These are phyloP conservation scores for Pedicia rivosa DNA, from an alignment of 2,888 invertebrate species.

Conservation along the genomic window DNA sequence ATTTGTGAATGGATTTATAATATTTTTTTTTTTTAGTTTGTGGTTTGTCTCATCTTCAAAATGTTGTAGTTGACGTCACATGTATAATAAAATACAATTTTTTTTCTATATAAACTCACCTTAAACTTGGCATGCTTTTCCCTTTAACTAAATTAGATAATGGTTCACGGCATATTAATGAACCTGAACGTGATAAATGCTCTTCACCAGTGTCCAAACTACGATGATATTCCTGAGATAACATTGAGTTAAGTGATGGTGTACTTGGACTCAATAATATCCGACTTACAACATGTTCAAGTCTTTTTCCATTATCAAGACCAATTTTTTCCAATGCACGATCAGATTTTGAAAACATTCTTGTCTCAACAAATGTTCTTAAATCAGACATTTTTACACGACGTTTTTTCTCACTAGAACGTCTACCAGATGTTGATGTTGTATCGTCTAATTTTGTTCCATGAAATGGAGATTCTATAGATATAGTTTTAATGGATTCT, in stretches of 20 bases:
- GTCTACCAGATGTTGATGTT: constrained; percentile 25
- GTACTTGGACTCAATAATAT: constrained; percentile 3
- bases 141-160: constrained; percentile 72
- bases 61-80: too few species aligned
- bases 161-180: constrained; percentile 46
- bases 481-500: not conserved
- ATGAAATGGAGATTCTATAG: constrained; percentile 11
- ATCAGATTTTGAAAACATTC: constrained; percentile 78
- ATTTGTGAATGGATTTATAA: too few species aligned
- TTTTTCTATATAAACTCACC: too few species aligned
- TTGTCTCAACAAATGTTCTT: constrained; percentile 82
- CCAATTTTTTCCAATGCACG: constrained; percentile 82
- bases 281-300: constrained; percentile 47
- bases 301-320: constrained; percentile 37
- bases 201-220: constrained; percentile 69
- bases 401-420: constrained; percentile 71
- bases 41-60: too few species aligned
- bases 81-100: too few species aligned
- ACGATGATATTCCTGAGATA: constrained; percentile 57
- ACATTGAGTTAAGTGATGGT: constrained; percentile 12
- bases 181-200: constrained; percentile 53
- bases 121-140: constrained; percentile 91
- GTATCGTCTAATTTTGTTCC: constrained; percentile 11
- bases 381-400: constrained; percentile 86
- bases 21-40: too few species aligned